Conservation (phyloP, 2,888 invertebrate genomes). For the Papilio gigon region DNA sequence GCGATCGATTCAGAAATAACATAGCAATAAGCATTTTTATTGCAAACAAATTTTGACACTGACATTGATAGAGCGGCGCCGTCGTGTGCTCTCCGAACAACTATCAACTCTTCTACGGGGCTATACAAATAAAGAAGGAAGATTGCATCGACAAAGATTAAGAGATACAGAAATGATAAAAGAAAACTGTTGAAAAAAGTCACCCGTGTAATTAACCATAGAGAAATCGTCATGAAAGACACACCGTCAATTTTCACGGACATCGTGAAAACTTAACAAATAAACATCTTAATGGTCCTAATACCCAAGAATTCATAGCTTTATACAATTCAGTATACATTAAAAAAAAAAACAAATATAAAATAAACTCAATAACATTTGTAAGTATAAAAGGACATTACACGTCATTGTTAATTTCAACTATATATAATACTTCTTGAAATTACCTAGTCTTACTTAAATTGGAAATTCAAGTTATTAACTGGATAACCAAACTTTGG, state of each 20-base stretch:
- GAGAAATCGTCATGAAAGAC: neutral
- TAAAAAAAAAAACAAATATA: neutral
- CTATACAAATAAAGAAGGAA: slow-evolving; percentile 8
- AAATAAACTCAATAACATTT: neutral
- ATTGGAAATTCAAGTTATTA: neutral
- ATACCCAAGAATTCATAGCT: slow-evolving; percentile 10
- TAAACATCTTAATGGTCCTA: slow-evolving; percentile 19
- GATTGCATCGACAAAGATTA: neutral
- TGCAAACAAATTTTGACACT: slow-evolving; percentile 30
- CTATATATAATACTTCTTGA: neutral
- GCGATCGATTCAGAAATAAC: slow-evolving; percentile 21
- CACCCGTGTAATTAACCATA: neutral
- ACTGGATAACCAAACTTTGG: neutral
- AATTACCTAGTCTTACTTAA: neutral
- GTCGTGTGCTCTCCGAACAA: slow-evolving; percentile 25
- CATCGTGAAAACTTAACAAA: neutral
- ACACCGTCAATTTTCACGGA: neutral
- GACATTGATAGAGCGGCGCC: slow-evolving; percentile 29
- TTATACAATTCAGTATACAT: neutral
- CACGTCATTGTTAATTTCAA: neutral
- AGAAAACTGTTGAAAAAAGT: neutral
- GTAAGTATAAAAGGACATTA: slow-evolving; percentile 4
- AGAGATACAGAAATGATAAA: neutral
- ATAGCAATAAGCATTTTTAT: slow-evolving; percentile 12
- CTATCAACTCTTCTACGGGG: slow-evolving; percentile 31